Conservation (phyloP, 30 jellyfish, hydroid and myxozoan genomes). For the Cassiopea andromeda region DNA sequence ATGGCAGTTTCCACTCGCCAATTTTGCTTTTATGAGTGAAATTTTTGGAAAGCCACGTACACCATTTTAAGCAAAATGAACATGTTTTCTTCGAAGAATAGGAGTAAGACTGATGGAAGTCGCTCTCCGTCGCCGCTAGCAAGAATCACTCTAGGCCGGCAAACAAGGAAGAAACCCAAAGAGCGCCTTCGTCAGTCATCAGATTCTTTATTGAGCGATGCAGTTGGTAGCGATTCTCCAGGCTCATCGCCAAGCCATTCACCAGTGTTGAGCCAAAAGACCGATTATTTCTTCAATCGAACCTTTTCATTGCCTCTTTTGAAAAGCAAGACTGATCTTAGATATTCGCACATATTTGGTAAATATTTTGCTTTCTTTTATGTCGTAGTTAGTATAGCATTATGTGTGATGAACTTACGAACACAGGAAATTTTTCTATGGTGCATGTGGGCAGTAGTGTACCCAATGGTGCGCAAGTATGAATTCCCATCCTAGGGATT, state of each 20-base stretch:
- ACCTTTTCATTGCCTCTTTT: constrained; percentile 54
- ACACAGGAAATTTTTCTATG: background rate
- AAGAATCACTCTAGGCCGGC: constrained; percentile 32
- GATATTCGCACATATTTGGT: constrained; percentile 66
- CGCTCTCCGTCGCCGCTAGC: constrained; percentile 57
- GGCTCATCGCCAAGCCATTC: constrained; percentile 41
- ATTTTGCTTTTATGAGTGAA: background rate
- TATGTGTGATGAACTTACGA: background rate
- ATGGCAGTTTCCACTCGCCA: background rate
- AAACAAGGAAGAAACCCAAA: constrained; percentile 52
- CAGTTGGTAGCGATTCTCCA: constrained; percentile 19
- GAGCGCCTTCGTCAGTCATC: constrained; percentile 48
- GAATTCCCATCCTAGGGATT: too few relatives aligned
- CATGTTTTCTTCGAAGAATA: constrained; percentile 46
- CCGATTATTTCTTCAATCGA: constrained; percentile 19
- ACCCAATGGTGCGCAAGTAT: too few relatives aligned
- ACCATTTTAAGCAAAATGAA: background rate
- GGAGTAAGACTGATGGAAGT: background rate
- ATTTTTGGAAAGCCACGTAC: background rate
- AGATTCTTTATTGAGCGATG: constrained; percentile 24
- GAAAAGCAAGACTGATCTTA: constrained; percentile 55
- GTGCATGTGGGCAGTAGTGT: background rate
- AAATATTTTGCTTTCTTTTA: background rate
- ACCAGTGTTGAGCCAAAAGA: constrained; percentile 11
- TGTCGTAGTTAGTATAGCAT: background rate